A percentile compares a stretch with the other conserved stretches of the same genome.
Evolutionary conservation across 2,888 invertebrate species (phyloP).

Genomic region (Cremastobaeus sp.): DNA sequence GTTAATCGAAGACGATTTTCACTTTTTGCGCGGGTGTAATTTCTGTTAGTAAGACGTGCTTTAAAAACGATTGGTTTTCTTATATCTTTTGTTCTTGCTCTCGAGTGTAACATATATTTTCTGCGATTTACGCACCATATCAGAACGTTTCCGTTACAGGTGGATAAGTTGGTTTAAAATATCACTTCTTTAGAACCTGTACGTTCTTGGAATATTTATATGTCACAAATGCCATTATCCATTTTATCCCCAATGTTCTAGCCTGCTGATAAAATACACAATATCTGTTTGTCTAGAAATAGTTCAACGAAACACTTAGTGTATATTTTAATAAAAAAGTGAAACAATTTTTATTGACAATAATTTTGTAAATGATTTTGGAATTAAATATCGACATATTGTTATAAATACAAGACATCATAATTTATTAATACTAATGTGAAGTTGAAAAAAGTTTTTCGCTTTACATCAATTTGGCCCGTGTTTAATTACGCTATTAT

Average conservation of each 20-base stretch:
- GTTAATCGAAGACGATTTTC: too few relatives aligned
- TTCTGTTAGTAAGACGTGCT: conserved; percentile 15
- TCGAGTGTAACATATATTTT: conserved; percentile 28
- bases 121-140: conserved; percentile 38
- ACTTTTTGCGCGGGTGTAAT: too few relatives aligned
- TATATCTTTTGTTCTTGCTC: conserved; percentile 14
- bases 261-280: conserved; percentile 46
- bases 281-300: conserved; percentile 39
- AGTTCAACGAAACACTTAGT: conserved; percentile 47
- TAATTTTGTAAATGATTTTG: too few relatives aligned
- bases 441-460: too few relatives aligned
- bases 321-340: conserved; percentile 39
- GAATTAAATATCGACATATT: too few relatives aligned
- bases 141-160: conserved; percentile 48
- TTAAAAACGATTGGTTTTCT: conserved; percentile 25
- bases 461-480: too few relatives aligned
- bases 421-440: too few relatives aligned
- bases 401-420: too few relatives aligned
- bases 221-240: conserved; percentile 40
- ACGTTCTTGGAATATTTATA: conserved; percentile 51
- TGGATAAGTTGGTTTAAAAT: conserved; percentile 47
- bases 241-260: conserved; percentile 41
- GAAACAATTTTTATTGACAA: too few relatives aligned
- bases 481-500: too few relatives aligned
- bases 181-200: conserved; percentile 41